Evolutionary conservation across 64 coral and sea anemone species (phyloP).

Genomic region (Stichodactyla helianthus): DNA sequence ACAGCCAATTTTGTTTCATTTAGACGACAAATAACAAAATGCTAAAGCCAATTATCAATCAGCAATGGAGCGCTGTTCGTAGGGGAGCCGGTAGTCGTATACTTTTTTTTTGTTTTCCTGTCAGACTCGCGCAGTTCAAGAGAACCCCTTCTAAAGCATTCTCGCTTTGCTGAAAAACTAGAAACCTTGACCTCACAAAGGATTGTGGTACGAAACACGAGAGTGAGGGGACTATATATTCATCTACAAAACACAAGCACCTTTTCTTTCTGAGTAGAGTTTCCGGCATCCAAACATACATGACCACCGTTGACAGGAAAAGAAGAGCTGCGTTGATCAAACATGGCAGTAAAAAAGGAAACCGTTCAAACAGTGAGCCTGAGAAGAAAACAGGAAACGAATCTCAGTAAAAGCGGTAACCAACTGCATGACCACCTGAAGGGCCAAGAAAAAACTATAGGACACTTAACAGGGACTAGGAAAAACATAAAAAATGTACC

Average conservation of each 20-base stretch:
- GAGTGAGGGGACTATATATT: neutral
- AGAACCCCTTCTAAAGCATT: too few relatives aligned
- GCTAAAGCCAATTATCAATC: too few relatives aligned
- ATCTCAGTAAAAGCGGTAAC: neutral
- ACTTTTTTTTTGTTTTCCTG: neutral
- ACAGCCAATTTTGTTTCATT: too few relatives aligned
- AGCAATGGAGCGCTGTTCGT: too few relatives aligned
- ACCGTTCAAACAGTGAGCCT: constrained; percentile 76
- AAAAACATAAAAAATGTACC: neutral
- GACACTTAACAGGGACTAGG: too few relatives aligned
- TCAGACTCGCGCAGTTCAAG: neutral
- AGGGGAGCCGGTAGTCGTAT: too few relatives aligned
- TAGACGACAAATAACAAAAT: too few relatives aligned
- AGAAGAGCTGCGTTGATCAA: constrained; percentile 44
- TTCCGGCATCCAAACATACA: constrained; percentile 44
- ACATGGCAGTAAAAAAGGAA: constrained; percentile 82
- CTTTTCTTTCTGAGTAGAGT: constrained; percentile 46
- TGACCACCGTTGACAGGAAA: constrained; percentile 31
- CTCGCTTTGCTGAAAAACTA: too few relatives aligned
- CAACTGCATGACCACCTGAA: too few relatives aligned
- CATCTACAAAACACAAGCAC: neutral
- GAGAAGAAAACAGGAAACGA: neutral
- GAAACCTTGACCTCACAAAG: too few relatives aligned
- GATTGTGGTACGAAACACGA: neutral
- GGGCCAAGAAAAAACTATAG: neutral